phyloP scores from a whole-genome alignment of 2,888 invertebrate species.

The Philhelius pedissequus region DNA sequence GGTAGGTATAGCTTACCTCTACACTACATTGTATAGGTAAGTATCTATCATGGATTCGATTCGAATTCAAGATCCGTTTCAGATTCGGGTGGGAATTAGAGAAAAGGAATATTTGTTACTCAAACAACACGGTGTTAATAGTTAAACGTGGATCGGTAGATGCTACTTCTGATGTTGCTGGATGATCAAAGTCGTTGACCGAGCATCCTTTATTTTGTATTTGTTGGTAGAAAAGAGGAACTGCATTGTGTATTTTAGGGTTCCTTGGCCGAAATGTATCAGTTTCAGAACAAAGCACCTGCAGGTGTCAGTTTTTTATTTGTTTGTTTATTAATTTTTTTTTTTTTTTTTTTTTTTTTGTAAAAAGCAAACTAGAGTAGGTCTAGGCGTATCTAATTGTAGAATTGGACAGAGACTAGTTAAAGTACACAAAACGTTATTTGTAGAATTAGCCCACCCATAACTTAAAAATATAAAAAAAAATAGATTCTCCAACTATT shows the following conservation, averaged over 20 bases:
- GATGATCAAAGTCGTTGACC: conserved; percentile 63
- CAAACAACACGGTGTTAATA: conserved; percentile 30
- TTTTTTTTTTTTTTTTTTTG: not conserved
- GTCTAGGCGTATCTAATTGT: not conserved
- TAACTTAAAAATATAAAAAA: too few relatives aligned
- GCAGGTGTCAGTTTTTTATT: conserved; percentile 45
- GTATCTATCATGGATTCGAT: conserved; percentile 41
- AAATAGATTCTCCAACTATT: too few relatives aligned
- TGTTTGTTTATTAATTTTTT: not conserved
- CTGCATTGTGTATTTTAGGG: not conserved
- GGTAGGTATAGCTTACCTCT: conserved; percentile 8
- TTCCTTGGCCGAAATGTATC: not conserved
- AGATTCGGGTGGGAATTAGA: conserved; percentile 58
- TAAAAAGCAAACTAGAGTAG: not conserved
- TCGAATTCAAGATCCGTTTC: conserved; percentile 55
- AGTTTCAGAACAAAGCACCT: conserved; percentile 3
- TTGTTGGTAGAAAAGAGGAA: not conserved
- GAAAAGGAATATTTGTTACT: conserved; percentile 54
- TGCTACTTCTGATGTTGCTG: not conserved
- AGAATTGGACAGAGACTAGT: not conserved
- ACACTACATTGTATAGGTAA: not conserved
- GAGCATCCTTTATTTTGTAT: conserved; percentile 45
- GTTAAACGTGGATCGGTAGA: not conserved
- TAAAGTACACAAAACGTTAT: not conserved
- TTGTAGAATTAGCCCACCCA: not conserved